Conservation (phyloP, 2,113 vertebrate genomes). For the Cephalopholis sonnerati region DNA sequence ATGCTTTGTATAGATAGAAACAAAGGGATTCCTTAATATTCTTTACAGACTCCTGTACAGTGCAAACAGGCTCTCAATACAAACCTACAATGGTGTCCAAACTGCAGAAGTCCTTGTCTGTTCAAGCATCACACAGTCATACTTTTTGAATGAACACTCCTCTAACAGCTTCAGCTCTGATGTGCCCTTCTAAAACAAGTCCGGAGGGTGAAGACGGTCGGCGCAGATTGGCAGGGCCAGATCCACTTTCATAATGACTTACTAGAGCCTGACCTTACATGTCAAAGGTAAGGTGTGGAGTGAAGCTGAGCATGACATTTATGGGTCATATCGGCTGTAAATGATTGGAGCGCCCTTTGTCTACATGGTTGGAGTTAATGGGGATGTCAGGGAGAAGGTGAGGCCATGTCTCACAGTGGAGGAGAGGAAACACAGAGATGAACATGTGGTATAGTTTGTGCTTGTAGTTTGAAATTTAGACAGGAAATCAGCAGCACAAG, state of each 20-base stretch:
- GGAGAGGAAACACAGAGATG: slow-evolving; percentile 1
- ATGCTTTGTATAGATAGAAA: too few relatives aligned
- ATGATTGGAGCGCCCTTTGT: slow-evolving; percentile 52
- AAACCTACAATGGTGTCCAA: slow-evolving; percentile 9
- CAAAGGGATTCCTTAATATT: slow-evolving; percentile 54
- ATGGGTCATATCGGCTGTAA: slow-evolving; percentile 49
- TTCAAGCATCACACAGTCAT: not conserved
- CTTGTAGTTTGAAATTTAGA: not conserved
- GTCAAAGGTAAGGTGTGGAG: slow-evolving; percentile 48
- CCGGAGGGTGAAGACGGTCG: not conserved
- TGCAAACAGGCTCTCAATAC: slow-evolving; percentile 22
- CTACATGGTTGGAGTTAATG: slow-evolving; percentile 53
- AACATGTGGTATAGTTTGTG: not conserved
- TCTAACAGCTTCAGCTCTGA: not conserved
- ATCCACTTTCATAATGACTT: slow-evolving; percentile 38
- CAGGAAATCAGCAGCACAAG: not conserved
- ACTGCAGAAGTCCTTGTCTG: slow-evolving; percentile 6
- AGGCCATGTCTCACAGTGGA: not conserved
- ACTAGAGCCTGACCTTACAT: slow-evolving; percentile 35
- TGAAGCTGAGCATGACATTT: slow-evolving; percentile 44
- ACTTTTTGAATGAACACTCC: slow-evolving; percentile 11
- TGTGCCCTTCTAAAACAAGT: slow-evolving; percentile 31
- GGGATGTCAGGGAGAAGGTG: slow-evolving; percentile 49
- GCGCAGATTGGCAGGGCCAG: slow-evolving; percentile 15
- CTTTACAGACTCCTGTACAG: not conserved